A percentile compares a stretch with the other conserved stretches of the same genome.
These are phyloP conservation scores for Amorpha juglandis DNA, from an alignment of 2,888 invertebrate genomes.

Conservation along the genomic window DNA sequence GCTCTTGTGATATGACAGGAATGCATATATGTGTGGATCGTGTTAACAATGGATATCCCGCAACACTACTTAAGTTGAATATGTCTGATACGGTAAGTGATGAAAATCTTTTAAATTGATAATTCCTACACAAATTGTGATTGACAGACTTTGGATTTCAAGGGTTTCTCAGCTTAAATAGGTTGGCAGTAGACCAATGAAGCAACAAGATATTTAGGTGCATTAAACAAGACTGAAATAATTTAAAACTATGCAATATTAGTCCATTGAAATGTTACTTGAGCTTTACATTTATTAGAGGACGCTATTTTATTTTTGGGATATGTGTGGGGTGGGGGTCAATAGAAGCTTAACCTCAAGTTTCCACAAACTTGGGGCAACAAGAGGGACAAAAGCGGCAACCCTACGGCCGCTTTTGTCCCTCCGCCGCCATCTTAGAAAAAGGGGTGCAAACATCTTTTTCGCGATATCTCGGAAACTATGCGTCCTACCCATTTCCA, in stretches of 20 bases:
- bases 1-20: conserved; percentile 33
- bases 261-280: conserved; percentile 9
- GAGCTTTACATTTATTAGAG: conserved; percentile 27
- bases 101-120: background rate
- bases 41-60: conserved; percentile 39
- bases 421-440: too few species aligned
- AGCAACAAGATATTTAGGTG: background rate
- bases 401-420: too few species aligned
- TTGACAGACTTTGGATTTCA: too few species aligned
- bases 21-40: conserved; percentile 39
- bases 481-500: too few species aligned
- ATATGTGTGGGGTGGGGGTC: conserved; percentile 27
- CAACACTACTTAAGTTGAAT: conserved; percentile 34
- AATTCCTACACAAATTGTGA: too few species aligned
- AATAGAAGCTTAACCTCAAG: conserved; percentile 27
- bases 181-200: too few species aligned
- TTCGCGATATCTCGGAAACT: too few species aligned
- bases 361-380: too few species aligned
- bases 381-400: too few species aligned
- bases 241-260: background rate
- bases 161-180: too few species aligned
- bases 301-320: conserved; percentile 30
- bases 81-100: background rate
- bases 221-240: background rate
- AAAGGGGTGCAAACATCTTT: too few species aligned